These are phyloP conservation scores for Parazoanthus swiftii DNA, from an alignment of 92 coral and sea anemone species.

Conservation along the genomic window DNA sequence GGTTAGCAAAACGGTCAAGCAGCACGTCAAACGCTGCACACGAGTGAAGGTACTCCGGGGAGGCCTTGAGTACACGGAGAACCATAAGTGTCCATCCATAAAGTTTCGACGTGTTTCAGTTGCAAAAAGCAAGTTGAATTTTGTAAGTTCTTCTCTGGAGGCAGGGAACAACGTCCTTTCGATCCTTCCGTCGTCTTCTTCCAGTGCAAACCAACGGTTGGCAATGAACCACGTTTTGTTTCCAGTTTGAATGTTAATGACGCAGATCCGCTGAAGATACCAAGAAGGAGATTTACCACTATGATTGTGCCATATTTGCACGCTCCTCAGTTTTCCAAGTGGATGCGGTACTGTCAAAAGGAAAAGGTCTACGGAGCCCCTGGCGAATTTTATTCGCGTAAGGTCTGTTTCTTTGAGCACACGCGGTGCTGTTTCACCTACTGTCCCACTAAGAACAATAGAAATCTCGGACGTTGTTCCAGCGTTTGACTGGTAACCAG, in stretches of 20 bases:
- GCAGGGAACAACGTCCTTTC: constrained; percentile 68
- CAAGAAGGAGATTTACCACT: constrained; percentile 81
- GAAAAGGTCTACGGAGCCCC: constrained; percentile 67
- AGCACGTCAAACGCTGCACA: constrained; percentile 89
- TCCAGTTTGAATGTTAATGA: constrained; percentile 77
- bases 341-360: constrained; percentile 77
- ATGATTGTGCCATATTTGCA: constrained; percentile 86
- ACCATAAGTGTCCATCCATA: constrained; percentile 88
- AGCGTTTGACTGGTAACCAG: constrained; percentile 74
- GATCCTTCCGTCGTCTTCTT: constrained; percentile 86
- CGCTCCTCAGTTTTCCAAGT: constrained; percentile 58
- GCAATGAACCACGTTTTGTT: constrained; percentile 77
- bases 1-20: constrained; percentile 70
- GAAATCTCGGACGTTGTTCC: constrained; percentile 84
- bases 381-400: constrained; percentile 46
- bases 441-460: constrained; percentile 67
- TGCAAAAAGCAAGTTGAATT: constrained; percentile 69
- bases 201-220: constrained; percentile 85
- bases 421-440: constrained; percentile 75
- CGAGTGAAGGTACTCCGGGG: constrained; percentile 81
- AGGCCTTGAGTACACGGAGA: constrained; percentile 77
- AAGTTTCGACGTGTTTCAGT: constrained; percentile 82
- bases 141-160: constrained; percentile 66
- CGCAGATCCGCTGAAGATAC: constrained; percentile 65
- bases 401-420: constrained; percentile 61